A percentile compares a stretch with the other conserved stretches of the same genome.
These are phyloP conservation scores for Bos indicus DNA, from an alignment of 2,113 vertebrate genomes.

Conservation along the genomic window DNA sequence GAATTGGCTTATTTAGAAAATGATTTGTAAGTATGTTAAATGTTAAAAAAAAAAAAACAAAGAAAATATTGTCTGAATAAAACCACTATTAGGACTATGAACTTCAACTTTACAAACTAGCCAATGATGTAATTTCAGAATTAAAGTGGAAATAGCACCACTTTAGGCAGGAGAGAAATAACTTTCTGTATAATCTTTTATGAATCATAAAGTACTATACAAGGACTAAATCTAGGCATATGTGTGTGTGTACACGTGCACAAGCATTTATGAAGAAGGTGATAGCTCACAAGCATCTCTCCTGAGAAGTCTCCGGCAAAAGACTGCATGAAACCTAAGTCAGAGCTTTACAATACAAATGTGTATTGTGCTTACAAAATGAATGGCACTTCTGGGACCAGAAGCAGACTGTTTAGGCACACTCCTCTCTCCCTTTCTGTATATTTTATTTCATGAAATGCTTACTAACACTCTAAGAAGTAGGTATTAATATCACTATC, in stretches of 20 bases:
- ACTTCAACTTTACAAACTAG: not conserved
- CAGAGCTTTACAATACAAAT: not conserved
- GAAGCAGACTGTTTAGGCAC: not conserved
- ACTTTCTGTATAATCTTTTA: not conserved
- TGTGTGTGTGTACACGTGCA: not conserved
- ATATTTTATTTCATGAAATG: not conserved
- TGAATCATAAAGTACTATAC: not conserved
- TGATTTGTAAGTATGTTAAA: not conserved
- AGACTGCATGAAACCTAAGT: not conserved
- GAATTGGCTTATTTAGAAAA: not conserved
- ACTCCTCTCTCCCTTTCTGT: not conserved
- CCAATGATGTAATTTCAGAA: not conserved
- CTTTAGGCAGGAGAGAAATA: not conserved
- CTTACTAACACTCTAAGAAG: not conserved
- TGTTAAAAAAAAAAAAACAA: slow-evolving; percentile 5
- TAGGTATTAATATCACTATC: not conserved
- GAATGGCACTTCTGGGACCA: not conserved
- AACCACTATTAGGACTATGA: not conserved
- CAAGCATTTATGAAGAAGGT: not conserved
- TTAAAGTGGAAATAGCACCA: not conserved
- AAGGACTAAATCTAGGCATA: not conserved
- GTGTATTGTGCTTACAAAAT: not conserved
- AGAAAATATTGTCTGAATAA: not conserved
- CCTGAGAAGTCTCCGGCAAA: not conserved
- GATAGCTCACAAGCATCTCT: not conserved